A percentile compares a stretch with the other conserved stretches of the same genome.
phyloP scores from a whole-genome alignment of 2,888 invertebrate species.

The Harmothoe impar region DNA sequence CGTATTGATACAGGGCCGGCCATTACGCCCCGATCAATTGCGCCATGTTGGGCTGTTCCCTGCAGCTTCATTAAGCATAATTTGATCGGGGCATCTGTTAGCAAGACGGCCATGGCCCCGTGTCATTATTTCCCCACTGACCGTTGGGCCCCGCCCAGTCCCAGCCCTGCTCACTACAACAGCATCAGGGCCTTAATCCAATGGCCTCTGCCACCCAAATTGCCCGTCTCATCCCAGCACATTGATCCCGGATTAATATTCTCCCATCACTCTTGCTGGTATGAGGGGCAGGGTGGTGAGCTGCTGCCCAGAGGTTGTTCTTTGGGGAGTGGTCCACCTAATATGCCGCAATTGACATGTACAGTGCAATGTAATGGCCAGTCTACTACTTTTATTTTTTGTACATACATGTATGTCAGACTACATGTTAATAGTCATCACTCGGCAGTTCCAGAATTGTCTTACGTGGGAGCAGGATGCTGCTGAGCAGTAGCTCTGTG shows the following conservation, averaged over 20 bases:
- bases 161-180: not conserved
- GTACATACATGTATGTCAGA: too few relatives aligned
- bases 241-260: slow-evolving; percentile 56
- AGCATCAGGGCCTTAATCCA: slow-evolving; percentile 45
- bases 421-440: too few relatives aligned
- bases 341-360: too few relatives aligned
- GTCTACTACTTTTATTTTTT: too few relatives aligned
- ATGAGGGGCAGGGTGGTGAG: too few relatives aligned
- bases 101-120: not conserved
- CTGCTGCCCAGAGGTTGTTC: too few relatives aligned
- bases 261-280: not conserved
- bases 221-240: slow-evolving; percentile 61
- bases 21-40: slow-evolving; percentile 58
- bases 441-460: too few relatives aligned
- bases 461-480: not conserved
- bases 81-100: slow-evolving; percentile 64
- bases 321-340: too few relatives aligned
- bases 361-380: too few relatives aligned
- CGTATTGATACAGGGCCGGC: slow-evolving; percentile 59
- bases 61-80: slow-evolving; percentile 62
- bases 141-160: not conserved
- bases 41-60: slow-evolving; percentile 42
- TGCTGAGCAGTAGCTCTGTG: not conserved
- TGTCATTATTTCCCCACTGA: slow-evolving; percentile 55
- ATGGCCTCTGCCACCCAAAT: slow-evolving; percentile 39